phyloP scores from a whole-genome alignment of 2,113 vertebrate species.

The Laterallus jamaicensis region DNA sequence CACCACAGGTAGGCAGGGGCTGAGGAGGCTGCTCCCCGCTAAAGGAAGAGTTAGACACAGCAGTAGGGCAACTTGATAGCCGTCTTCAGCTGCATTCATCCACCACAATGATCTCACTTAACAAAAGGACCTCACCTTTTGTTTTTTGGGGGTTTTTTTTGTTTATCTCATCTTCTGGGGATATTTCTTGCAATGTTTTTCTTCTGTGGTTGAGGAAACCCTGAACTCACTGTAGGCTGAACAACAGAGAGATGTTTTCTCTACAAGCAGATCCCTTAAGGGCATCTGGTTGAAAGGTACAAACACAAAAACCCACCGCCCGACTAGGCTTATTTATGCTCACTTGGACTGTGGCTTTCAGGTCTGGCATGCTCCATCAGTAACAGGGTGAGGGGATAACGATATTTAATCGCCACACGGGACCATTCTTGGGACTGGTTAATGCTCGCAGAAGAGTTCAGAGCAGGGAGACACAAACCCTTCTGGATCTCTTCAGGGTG shows the following conservation, averaged over 20 bases:
- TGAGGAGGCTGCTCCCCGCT: background rate
- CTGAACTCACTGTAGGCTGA: background rate
- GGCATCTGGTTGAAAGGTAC: background rate
- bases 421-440: background rate
- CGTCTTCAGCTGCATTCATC: background rate
- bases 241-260: background rate
- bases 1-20: background rate
- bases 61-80: background rate
- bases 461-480: background rate
- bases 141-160: background rate
- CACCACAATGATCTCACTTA: fast-evolving
- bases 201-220: background rate
- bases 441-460: background rate
- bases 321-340: background rate
- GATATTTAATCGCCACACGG: background rate
- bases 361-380: background rate
- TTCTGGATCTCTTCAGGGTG: background rate
- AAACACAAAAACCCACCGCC: background rate
- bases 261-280: background rate
- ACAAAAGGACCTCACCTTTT: background rate
- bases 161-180: background rate
- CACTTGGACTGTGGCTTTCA: background rate
- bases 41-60: background rate
- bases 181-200: background rate
- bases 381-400: background rate